Percentiles rank a stretch among this genome's conserved stretches.
Conservation (phyloP, 2,797 vertebrate genomes). For the Mastacembelus armatus region DNA sequence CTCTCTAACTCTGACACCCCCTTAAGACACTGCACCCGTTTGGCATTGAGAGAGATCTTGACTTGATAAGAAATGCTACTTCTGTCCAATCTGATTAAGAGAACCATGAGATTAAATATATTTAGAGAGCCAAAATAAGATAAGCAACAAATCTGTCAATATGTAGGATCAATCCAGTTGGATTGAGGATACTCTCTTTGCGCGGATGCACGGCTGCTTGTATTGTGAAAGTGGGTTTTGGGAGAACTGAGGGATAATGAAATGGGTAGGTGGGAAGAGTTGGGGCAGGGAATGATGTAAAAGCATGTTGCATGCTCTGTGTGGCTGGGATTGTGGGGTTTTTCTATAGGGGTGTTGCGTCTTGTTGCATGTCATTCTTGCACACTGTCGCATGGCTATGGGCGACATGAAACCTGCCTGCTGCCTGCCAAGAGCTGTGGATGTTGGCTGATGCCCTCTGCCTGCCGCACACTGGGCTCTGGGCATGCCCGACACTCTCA, state of each 20-base stretch:
- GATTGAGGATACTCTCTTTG: slow-evolving; percentile 85
- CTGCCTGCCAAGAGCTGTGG: slow-evolving; percentile 67
- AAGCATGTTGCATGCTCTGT: slow-evolving; percentile 73
- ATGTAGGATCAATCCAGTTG: slow-evolving; percentile 66
- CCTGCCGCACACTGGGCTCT: slow-evolving; percentile 59
- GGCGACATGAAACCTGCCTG: slow-evolving; percentile 50
- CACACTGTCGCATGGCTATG: slow-evolving; percentile 77
- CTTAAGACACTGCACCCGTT: slow-evolving; percentile 81
- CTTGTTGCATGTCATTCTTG: slow-evolving; percentile 66
- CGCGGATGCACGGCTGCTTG: slow-evolving; percentile 82
- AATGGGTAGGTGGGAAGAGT: slow-evolving; percentile 48
- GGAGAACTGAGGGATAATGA: slow-evolving; percentile 44
- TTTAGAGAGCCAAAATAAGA: slow-evolving; percentile 17
- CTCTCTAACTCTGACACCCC: slow-evolving; percentile 74
- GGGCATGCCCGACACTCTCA: slow-evolving; percentile 73
- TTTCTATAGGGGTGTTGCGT: slow-evolving; percentile 41
- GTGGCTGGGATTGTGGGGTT: slow-evolving; percentile 39
- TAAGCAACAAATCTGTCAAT: slow-evolving; percentile 29
- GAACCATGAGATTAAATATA: slow-evolving; percentile 42
- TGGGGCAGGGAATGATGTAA: slow-evolving; percentile 51
- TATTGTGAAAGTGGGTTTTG: slow-evolving; percentile 74
- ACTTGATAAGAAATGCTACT: slow-evolving; percentile 49
- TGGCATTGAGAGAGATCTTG: slow-evolving; percentile 85
- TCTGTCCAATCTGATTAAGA: slow-evolving; percentile 49
- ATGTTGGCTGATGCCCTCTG: slow-evolving; percentile 75